These are phyloP conservation scores for Idaea aversata DNA, from an alignment of 2,888 invertebrate genomes.

Conservation along the genomic window DNA sequence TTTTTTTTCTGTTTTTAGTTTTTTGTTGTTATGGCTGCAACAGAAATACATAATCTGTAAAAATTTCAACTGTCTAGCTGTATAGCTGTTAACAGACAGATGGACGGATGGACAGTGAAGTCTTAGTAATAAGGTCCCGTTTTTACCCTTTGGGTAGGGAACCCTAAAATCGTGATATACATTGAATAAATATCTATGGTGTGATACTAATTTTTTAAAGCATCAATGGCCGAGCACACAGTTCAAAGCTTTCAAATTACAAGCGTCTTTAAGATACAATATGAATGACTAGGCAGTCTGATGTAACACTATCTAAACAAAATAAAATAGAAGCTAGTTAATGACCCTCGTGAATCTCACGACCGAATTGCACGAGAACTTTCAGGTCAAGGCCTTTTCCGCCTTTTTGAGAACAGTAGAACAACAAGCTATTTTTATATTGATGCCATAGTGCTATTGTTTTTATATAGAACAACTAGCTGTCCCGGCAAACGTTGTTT, in stretches of 20 bases:
- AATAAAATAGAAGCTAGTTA: conserved; percentile 22
- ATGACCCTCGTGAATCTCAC: conserved; percentile 40
- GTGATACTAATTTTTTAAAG: not conserved
- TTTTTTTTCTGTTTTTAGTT: too few relatives aligned
- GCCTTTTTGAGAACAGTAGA: conserved; percentile 5
- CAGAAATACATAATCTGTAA: too few relatives aligned
- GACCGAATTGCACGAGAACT: conserved; percentile 46
- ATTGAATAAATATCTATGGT: too few relatives aligned
- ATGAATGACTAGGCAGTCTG: not conserved
- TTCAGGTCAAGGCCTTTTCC: conserved; percentile 47
- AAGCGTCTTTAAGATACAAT: not conserved
- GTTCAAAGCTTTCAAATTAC: not conserved
- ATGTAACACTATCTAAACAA: not conserved
- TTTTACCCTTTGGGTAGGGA: too few relatives aligned
- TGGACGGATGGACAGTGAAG: too few relatives aligned
- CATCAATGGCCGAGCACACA: not conserved
- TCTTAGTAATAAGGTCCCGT: too few relatives aligned
- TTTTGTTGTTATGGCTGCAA: too few relatives aligned
- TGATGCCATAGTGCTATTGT: not conserved
- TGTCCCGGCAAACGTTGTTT: too few relatives aligned
- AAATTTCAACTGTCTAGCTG: too few relatives aligned
- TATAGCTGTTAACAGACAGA: too few relatives aligned
- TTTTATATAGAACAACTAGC: too few relatives aligned
- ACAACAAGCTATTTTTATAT: not conserved
- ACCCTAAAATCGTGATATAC: too few relatives aligned